Evolutionary conservation across 2,113 vertebrate genomes (phyloP).

Genomic region (Clupea harengus): DNA sequence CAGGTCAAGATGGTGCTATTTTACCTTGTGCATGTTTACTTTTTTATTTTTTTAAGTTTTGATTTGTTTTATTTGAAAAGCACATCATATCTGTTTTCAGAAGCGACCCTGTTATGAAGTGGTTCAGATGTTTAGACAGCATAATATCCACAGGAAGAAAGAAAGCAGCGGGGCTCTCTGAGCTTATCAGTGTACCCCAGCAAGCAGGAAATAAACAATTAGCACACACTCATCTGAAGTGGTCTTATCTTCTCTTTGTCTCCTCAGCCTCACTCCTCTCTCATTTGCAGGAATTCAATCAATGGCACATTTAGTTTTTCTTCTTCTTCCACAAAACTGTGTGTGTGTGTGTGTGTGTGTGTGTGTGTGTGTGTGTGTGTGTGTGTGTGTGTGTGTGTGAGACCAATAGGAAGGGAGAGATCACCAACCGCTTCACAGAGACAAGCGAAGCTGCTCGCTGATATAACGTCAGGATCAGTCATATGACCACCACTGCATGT

Average conservation of each 20-base stretch:
- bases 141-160: background rate
- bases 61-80: too few species aligned
- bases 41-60: too few species aligned
- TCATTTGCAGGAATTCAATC: background rate
- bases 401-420: background rate
- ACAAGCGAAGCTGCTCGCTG: background rate
- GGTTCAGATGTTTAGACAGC: background rate
- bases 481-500: background rate
- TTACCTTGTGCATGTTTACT: too few species aligned
- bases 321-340: background rate
- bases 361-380: slow-evolving; percentile 10
- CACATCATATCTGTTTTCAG: too few species aligned
- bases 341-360: background rate
- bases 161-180: background rate
- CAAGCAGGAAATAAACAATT: background rate
- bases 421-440: background rate
- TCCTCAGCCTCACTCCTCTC: background rate
- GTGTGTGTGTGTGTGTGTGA: background rate
- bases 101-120: background rate
- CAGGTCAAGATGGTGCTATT: too few species aligned
- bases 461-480: background rate
- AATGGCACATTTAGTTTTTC: background rate
- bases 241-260: background rate
- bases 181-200: background rate
- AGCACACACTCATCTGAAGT: background rate